phyloP scores from a whole-genome alignment of 2,797 vertebrate genomes.

The Paramormyrops hopkinsi region DNA sequence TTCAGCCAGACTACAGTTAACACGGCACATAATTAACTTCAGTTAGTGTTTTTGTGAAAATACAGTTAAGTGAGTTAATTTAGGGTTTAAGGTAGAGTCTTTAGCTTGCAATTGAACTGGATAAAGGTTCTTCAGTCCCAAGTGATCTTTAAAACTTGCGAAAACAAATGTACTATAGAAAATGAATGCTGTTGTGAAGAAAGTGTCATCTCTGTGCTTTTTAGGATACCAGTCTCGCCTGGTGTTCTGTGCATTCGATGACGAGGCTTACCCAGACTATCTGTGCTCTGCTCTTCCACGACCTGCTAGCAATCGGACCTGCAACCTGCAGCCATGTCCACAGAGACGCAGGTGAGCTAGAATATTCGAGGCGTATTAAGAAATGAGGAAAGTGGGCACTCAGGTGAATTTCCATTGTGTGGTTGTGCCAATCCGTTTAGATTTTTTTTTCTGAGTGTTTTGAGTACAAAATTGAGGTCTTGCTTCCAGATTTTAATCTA shows the following conservation, averaged over 20 bases:
- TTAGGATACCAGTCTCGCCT: constrained; percentile 82
- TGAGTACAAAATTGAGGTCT: not conserved
- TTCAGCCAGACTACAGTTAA: not conserved
- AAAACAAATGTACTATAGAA: not conserved
- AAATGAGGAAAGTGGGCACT: not conserved
- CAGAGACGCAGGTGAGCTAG: constrained; percentile 68
- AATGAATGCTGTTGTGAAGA: not conserved
- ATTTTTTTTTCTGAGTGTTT: not conserved
- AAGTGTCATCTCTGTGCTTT: not conserved
- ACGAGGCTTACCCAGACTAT: constrained; percentile 77
- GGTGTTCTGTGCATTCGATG: constrained; percentile 85
- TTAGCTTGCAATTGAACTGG: not conserved
- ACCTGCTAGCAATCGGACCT: constrained; percentile 74
- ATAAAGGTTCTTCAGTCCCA: not conserved
- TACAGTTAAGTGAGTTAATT: not conserved
- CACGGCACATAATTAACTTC: not conserved
- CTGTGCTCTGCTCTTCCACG: constrained; percentile 71
- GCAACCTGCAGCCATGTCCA: constrained; percentile 77
- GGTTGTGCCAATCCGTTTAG: not conserved
- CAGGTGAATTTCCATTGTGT: not conserved
- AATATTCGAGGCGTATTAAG: not conserved
- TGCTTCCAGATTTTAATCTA: not conserved
- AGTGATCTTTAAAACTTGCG: not conserved
- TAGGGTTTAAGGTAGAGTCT: not conserved
- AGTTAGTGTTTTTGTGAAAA: not conserved